Base-by-base conservation (phyloP, 2,888 invertebrate species). In the Troides aeacus region DNA sequence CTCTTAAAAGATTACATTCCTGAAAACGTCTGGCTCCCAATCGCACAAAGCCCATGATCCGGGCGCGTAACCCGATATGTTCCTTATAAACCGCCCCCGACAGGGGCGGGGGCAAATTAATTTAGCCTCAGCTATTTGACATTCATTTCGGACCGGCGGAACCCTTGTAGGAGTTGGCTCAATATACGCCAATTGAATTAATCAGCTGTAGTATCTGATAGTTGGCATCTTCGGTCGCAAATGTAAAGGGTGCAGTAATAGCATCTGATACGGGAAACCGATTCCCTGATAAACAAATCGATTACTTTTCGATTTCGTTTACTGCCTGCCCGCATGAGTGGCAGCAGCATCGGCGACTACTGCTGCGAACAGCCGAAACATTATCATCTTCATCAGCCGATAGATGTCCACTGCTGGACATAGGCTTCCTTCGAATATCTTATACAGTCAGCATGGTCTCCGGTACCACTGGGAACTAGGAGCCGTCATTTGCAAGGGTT, bases 81-180 rank as follows among this genome's bases (percentile, higher is more conserved):
- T 77, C 75, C 76, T 77, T 76, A 76, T 75, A 77, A 81, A 80
- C 80, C 83, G 80, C 83, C 83, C 81, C 78, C 78, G 79, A 84
- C 83, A 78, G 79, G 80, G 78, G 76, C 72, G 63, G 70, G 46
- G 58, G 78, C 81, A 83, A 86, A 87, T 88, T 87, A 88, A 88
- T 87, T 85, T 84, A 80, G 79, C 73, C 77, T 78, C 75, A 74
- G 73, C 84, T 85, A 81, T 82, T 88, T 85, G 84, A 79, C 82
- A 88, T 88, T 86, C 86, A 87, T 84, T 84, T 78, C 78, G 76
- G 75, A 76, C 77, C 75, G 75, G 75, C 77, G 78, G 74, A 74
- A 78, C 77, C 79, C 76, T 76, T 78, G 81, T 79, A 68, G 57
- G 68, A 74, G 72, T 74, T 75, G 78, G 78, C 78, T 80, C 81